These are phyloP conservation scores for Minunthozetes semirufus DNA, from an alignment of 2,888 invertebrate species.

Conservation along the genomic window DNA sequence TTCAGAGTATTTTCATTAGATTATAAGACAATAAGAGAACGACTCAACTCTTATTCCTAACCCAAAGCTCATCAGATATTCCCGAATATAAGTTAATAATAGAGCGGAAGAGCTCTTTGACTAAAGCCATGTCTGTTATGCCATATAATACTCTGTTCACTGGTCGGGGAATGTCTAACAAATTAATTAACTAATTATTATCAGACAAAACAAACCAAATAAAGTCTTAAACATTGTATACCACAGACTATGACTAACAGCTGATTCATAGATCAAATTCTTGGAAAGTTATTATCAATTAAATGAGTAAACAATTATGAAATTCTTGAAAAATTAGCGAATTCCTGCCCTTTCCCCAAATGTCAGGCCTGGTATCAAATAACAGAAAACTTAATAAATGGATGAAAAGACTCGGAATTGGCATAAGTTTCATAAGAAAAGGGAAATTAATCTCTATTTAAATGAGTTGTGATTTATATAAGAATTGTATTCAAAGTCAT, in stretches of 20 bases:
- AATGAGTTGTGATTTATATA: too few relatives aligned
- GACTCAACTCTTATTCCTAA: neutral
- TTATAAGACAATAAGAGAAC: neutral
- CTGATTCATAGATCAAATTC: neutral
- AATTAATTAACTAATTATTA: slow-evolving; percentile 10
- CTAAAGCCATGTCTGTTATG: neutral
- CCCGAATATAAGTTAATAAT: neutral
- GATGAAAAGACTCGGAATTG: too few relatives aligned
- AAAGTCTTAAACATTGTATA: neutral
- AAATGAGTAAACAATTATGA: too few relatives aligned
- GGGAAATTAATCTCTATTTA: too few relatives aligned
- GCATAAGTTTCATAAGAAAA: too few relatives aligned
- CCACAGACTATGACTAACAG: neutral
- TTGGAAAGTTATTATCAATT: too few relatives aligned
- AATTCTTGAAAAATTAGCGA: too few relatives aligned
- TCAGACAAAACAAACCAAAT: neutral
- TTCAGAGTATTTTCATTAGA: slow-evolving; percentile 18
- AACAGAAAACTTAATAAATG: too few relatives aligned
- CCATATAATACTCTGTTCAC: neutral
- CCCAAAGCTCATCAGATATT: neutral
- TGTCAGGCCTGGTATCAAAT: too few relatives aligned
- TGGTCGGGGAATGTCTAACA: neutral
- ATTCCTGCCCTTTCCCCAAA: too few relatives aligned
- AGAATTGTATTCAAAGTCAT: too few relatives aligned
- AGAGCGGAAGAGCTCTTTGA: neutral